Conservation (phyloP, 2,888 invertebrate genomes). For the Dione juno region DNA sequence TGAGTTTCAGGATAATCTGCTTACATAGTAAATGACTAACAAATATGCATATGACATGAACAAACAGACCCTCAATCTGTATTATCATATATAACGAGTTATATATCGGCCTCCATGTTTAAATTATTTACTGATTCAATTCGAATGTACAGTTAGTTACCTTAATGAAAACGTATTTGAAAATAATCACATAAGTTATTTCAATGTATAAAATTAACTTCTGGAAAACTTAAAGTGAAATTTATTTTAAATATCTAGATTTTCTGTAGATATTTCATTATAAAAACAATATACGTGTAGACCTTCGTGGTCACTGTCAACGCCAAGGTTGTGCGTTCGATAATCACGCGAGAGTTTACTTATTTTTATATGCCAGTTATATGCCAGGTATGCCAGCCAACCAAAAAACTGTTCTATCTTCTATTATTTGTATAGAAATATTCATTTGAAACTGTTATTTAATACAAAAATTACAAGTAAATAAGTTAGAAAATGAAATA, state of each 20-base stretch:
- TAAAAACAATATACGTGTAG: too few relatives aligned
- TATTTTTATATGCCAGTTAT: too few relatives aligned
- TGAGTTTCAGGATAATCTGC: slow-evolving; percentile 37
- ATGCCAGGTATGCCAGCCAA: too few relatives aligned
- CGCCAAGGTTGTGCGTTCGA: too few relatives aligned
- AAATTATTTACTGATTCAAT: slow-evolving; percentile 36
- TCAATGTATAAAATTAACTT: slow-evolving; percentile 6
- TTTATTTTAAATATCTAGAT: neutral
- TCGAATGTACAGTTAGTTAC: slow-evolving; percentile 18
- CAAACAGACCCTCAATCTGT: slow-evolving; percentile 38
- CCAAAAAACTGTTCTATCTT: too few relatives aligned
- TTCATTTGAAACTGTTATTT: too few relatives aligned
- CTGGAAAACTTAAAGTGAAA: neutral
- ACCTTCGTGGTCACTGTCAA: too few relatives aligned
- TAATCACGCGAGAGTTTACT: too few relatives aligned
- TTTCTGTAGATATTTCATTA: too few relatives aligned
- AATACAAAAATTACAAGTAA: neutral
- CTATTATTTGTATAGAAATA: too few relatives aligned
- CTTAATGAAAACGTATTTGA: slow-evolving; percentile 5
- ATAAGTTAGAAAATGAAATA: too few relatives aligned
- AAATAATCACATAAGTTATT: slow-evolving; percentile 3
- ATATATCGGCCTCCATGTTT: slow-evolving; percentile 28
- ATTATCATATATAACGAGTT: slow-evolving; percentile 42
- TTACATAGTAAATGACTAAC: slow-evolving; percentile 37
- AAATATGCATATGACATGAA: slow-evolving; percentile 42